These are phyloP conservation scores for Caenorhabditis sp. DNA, from an alignment of 2,888 invertebrate species.

Conservation along the genomic window DNA sequence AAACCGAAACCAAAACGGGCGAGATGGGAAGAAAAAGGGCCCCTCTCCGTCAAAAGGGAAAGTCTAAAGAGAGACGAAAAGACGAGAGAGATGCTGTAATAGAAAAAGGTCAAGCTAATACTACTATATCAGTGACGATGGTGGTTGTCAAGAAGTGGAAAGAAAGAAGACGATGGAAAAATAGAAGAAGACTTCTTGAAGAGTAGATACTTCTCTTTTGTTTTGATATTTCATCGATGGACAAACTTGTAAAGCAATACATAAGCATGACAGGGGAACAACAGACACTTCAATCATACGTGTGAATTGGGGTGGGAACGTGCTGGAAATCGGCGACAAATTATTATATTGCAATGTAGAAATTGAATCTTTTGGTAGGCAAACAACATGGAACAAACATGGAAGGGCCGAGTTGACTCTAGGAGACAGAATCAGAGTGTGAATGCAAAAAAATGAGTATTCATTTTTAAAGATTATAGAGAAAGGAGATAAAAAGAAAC, in stretches of 20 bases:
- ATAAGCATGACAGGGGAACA: conserved; percentile 10
- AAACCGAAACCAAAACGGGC: conserved; percentile 40
- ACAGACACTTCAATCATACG: conserved; percentile 35
- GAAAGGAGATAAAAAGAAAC: conserved; percentile 20
- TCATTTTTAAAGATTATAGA: conserved; percentile 4
- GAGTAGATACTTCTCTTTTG: conserved; percentile 22
- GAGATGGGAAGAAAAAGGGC: background rate
- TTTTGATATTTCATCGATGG: conserved; percentile 31
- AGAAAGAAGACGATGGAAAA: conserved; percentile 7
- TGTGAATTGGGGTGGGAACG: background rate
- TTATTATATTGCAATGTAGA: background rate
- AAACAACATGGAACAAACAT: background rate
- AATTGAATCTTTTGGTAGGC: conserved; percentile 1
- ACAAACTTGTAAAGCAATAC: conserved; percentile 27
- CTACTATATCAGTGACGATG: conserved; percentile 44
- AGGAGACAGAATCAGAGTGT: too few species aligned
- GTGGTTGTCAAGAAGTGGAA: conserved; percentile 37
- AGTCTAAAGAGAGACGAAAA: conserved; percentile 25
- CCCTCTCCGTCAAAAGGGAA: conserved; percentile 28
- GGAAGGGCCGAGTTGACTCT: conserved; percentile 4
- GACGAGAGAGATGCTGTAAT: conserved; percentile 27
- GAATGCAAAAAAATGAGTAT: background rate
- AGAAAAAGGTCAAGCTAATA: conserved; percentile 47
- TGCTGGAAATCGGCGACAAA: background rate
- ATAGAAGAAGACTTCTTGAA: conserved; percentile 34